phyloP scores from a whole-genome alignment of 2,888 invertebrate genomes.

The Synanthedon vespiformis region DNA sequence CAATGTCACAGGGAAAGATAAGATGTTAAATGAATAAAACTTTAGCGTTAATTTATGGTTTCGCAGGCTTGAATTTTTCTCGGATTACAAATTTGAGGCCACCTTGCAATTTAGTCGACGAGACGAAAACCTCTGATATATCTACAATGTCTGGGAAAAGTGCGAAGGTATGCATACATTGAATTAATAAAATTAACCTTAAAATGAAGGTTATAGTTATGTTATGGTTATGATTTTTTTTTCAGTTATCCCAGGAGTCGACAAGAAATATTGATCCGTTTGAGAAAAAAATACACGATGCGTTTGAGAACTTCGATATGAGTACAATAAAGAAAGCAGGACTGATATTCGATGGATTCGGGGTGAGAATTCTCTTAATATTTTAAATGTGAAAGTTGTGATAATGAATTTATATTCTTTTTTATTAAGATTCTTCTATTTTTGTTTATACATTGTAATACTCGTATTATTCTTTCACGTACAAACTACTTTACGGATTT shows the following conservation, averaged over 20 bases:
- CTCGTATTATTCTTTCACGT: no score
- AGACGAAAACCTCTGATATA: conserved; percentile 38
- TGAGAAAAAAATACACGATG: conserved; percentile 37
- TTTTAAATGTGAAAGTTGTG: no score
- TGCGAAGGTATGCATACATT: background rate
- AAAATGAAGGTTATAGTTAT: background rate
- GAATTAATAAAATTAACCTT: background rate
- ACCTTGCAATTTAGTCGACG: conserved; percentile 49
- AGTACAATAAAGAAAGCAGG: conserved; percentile 79
- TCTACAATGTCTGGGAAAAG: conserved; percentile 28
- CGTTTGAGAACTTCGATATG: conserved; percentile 67
- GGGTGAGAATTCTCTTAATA: conserved; percentile 59
- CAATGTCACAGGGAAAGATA: no score
- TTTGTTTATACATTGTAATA: no score
- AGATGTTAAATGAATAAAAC: no score
- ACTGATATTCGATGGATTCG: conserved; percentile 89
- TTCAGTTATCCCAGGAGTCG: conserved; percentile 41
- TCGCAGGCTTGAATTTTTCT: conserved; percentile 57
- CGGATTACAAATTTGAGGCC: conserved; percentile 48
- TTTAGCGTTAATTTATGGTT: background rate
- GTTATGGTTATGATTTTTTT: conserved; percentile 2
- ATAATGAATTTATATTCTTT: no score
- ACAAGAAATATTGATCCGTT: conserved; percentile 30
- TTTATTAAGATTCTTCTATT: no score
- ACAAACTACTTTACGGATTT: no score